A percentile compares a stretch with the other conserved stretches of the same genome.
Evolutionary conservation across 2,113 vertebrate genomes (phyloP).

Genomic region (Talpa occidentalis): DNA sequence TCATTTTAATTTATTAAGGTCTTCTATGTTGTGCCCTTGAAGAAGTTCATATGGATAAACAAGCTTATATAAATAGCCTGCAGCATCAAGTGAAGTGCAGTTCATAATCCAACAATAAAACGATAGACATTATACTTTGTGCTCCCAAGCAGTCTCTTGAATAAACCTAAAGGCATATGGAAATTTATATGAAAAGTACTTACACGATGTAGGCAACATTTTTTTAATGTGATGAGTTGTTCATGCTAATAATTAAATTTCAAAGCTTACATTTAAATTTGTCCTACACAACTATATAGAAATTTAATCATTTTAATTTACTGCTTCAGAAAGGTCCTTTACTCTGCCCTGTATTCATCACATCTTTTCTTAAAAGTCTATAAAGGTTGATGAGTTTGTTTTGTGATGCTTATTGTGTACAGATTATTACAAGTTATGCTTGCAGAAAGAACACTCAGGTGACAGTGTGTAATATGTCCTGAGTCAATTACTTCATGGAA

Average conservation of each 20-base stretch:
- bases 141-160: conserved; percentile 75
- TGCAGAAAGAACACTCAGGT: conserved; percentile 80
- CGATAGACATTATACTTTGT: conserved; percentile 68
- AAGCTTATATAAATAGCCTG: conserved; percentile 82
- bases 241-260: conserved; percentile 83
- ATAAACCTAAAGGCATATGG: conserved; percentile 80
- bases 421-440: conserved; percentile 82
- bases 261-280: conserved; percentile 83
- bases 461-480: conserved; percentile 82
- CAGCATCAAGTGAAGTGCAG: conserved; percentile 64
- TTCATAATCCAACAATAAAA: conserved; percentile 83
- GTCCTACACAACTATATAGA: conserved; percentile 49
- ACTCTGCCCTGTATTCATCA: conserved; percentile 76
- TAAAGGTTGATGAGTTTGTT: conserved; percentile 85
- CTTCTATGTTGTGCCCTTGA: conserved; percentile 79
- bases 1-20: conserved; percentile 84
- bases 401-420: conserved; percentile 81
- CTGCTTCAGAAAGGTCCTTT: conserved; percentile 79
- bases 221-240: conserved; percentile 62
- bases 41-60: conserved; percentile 83
- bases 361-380: conserved; percentile 82
- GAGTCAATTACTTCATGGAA: conserved; percentile 88
- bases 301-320: conserved; percentile 84
- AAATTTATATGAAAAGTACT: conserved; percentile 81
- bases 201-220: conserved; percentile 41